Conservation (phyloP, 2,797 vertebrate genomes). For the Pangasius sanitwongsei region DNA sequence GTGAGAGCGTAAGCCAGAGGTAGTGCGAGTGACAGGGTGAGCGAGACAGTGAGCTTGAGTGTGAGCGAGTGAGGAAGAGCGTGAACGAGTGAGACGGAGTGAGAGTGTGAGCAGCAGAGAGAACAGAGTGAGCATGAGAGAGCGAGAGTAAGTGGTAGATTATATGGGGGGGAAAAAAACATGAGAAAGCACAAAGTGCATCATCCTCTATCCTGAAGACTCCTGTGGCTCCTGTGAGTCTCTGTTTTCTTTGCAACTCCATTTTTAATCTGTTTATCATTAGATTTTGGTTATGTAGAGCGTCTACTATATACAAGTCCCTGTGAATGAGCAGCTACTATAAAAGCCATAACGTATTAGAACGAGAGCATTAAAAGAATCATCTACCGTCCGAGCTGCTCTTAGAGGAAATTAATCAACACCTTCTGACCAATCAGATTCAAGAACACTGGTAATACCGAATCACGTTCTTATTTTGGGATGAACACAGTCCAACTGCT, state of each 20-base stretch:
- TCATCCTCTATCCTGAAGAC: too few species aligned
- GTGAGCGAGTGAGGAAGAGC: not conserved
- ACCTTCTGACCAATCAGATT: not conserved
- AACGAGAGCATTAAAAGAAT: not conserved
- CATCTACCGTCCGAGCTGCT: not conserved
- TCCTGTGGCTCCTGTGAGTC: too few species aligned
- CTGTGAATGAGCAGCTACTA: too few species aligned
- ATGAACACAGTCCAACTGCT: too few species aligned
- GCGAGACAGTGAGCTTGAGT: not conserved
- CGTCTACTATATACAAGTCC: too few species aligned
- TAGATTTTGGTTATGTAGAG: too few species aligned
- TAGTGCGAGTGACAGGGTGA: not conserved
- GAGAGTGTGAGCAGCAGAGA: not conserved
- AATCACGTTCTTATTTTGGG: not conserved
- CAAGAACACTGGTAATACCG: not conserved
- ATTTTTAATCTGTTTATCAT: too few species aligned
- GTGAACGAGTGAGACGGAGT: not conserved
- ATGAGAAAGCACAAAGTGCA: not conserved
- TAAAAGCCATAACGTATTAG: too few species aligned
- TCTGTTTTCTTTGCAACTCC: too few species aligned
- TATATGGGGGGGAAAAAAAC: too few species aligned
- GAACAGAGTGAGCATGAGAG: not conserved
- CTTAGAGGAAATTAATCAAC: not conserved
- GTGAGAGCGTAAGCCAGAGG: not conserved
- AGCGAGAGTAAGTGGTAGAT: not conserved